phyloP scores from a whole-genome alignment of 1,140 invertebrate genomes.

The Anadara kagoshimensis region DNA sequence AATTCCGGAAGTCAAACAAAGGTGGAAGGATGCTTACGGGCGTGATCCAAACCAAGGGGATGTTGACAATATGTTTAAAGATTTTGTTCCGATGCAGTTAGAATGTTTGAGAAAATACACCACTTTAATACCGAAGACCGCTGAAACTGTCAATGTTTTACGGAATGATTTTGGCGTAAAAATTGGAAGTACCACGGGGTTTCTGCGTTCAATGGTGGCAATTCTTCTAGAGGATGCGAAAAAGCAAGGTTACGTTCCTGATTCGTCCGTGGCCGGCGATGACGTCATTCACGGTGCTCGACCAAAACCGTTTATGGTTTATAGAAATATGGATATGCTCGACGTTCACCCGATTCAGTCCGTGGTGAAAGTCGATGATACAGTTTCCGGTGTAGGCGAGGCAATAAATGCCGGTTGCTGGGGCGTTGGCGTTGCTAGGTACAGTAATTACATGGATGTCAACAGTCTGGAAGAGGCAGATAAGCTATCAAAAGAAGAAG shows the following conservation, averaged over 20 bases:
- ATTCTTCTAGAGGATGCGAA: conserved; percentile 60
- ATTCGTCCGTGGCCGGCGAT: conserved; percentile 71
- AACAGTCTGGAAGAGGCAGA: conserved; percentile 67
- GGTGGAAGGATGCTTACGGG: conserved; percentile 62
- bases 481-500: conserved; percentile 61
- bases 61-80: conserved; percentile 65
- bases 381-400: conserved; percentile 71
- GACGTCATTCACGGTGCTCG: conserved; percentile 71
- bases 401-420: conserved; percentile 74
- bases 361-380: conserved; percentile 74
- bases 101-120: conserved; percentile 55
- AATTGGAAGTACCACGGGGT: conserved; percentile 68
- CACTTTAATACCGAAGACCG: conserved; percentile 60
- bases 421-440: conserved; percentile 72
- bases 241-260: conserved; percentile 71
- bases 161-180: conserved; percentile 58
- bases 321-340: conserved; percentile 71
- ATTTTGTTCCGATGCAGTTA: conserved; percentile 68
- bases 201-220: conserved; percentile 63
- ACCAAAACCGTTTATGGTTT: conserved; percentile 75
- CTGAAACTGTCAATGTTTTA: conserved; percentile 55
- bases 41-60: conserved; percentile 59
- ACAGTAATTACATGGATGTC: conserved; percentile 74
- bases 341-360: conserved; percentile 71
- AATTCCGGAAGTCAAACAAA: conserved; percentile 49